Evolutionary conservation across 35 echinoderm and acorn worm species (phyloP).

Genomic region (Stichopus chloronotus): DNA sequence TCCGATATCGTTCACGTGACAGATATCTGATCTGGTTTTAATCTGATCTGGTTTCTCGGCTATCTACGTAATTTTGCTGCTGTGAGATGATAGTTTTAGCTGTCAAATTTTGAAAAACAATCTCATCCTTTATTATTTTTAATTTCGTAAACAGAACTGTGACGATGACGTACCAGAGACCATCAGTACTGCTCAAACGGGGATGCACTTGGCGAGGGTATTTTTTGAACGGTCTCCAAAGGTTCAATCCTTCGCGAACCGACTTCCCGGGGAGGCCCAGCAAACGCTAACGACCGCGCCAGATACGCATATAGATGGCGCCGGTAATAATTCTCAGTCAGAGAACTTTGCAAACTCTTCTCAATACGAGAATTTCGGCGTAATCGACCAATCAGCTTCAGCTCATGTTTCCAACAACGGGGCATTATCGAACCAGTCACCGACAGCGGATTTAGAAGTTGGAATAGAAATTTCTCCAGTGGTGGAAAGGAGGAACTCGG

Average conservation of each 20-base stretch:
- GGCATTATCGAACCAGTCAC: neutral
- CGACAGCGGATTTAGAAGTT: neutral
- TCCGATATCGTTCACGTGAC: no score
- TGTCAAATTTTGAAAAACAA: no score
- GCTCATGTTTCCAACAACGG: neutral
- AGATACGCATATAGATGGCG: neutral
- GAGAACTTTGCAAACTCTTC: neutral
- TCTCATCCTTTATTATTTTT: no score
- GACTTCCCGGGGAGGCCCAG: neutral
- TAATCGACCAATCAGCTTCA: neutral
- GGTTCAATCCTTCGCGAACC: neutral
- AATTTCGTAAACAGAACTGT: slow-evolving; percentile 5
- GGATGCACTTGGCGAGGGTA: neutral
- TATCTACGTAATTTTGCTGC: no score
- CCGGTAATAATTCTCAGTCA: neutral
- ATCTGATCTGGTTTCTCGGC: no score
- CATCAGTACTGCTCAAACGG: neutral
- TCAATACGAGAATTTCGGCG: neutral
- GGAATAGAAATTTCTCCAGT: slow-evolving; percentile 15
- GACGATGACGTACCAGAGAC: neutral
- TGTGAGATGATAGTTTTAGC: no score
- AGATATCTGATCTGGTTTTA: no score
- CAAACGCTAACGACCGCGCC: neutral
- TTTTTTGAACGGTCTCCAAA: slow-evolving; percentile 4
- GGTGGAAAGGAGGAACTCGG: slow-evolving; percentile 7